Conservation (phyloP, 2,797 vertebrate species). For the Anomalospiza imberbis region DNA sequence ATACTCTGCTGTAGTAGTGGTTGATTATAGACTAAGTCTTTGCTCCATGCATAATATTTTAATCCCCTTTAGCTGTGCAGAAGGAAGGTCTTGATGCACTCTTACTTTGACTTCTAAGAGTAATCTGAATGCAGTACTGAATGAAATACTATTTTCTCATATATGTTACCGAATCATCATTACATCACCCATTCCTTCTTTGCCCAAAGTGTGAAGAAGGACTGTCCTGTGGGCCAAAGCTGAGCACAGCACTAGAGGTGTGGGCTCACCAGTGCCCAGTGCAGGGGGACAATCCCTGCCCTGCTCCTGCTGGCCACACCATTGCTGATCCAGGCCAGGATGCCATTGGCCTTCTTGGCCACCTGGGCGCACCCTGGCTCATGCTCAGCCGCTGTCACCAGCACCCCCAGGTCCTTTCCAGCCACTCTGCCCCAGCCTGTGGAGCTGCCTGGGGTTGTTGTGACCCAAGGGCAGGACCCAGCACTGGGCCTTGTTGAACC, state of each 20-base stretch:
- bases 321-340: neutral
- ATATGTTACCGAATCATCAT: neutral
- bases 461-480: accelerated
- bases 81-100: neutral
- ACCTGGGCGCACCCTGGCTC: neutral
- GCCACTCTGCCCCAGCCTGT: neutral
- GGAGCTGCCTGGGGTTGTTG: accelerated
- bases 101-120: neutral
- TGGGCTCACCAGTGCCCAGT: neutral
- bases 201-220: neutral
- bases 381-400: neutral
- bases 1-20: neutral
- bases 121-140: neutral
- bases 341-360: neutral
- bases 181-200: neutral
- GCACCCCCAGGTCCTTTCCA: neutral
- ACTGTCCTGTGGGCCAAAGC: neutral
- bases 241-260: accelerated
- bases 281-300: neutral
- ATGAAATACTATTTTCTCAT: neutral
- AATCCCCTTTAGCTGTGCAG: neutral
- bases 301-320: neutral
- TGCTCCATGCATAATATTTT: neutral
- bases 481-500: neutral
- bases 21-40: neutral